Conservation (phyloP, 2,797 vertebrate species). For the Halcyon badia region DNA sequence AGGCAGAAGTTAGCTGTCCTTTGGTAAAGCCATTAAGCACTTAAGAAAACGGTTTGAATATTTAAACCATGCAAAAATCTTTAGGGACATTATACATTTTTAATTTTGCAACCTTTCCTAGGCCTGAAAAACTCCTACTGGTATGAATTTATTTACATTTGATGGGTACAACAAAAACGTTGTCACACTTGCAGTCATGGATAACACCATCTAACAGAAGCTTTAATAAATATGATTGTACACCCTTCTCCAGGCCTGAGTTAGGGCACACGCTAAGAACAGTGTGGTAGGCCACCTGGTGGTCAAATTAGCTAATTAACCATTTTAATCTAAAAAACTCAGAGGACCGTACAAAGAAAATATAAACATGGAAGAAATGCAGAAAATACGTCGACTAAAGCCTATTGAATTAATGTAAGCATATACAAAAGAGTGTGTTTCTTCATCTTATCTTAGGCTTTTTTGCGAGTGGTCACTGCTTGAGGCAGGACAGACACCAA, state of each 20-base stretch:
- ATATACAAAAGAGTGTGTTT: neutral
- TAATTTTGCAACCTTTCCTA: slow-evolving; percentile 31
- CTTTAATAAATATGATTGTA: neutral
- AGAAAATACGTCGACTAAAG: neutral
- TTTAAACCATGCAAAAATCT: slow-evolving; percentile 14
- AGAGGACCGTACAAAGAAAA: neutral
- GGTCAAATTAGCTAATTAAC: slow-evolving; percentile 76
- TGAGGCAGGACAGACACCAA: neutral
- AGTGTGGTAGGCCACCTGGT: slow-evolving; percentile 82
- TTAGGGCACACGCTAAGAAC: slow-evolving; percentile 12
- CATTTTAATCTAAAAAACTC: slow-evolving; percentile 13
- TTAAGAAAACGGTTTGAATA: slow-evolving; percentile 29
- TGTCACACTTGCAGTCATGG: neutral
- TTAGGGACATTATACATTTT: slow-evolving; percentile 31
- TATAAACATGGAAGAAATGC: neutral
- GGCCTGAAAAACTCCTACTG: slow-evolving; percentile 12
- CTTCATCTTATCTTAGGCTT: neutral
- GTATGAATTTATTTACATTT: slow-evolving; percentile 7
- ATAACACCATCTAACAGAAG: neutral
- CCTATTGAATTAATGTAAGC: neutral
- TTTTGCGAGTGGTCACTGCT: neutral
- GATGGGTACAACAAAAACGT: neutral
- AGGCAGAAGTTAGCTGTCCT: slow-evolving; percentile 11
- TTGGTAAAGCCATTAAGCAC: slow-evolving; percentile 27
- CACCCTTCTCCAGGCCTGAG: neutral